Evolutionary conservation across 2,797 vertebrate species (phyloP), one percentile per base, ranked within the genome.

Genomic region (Bryconaethiops microstoma): DNA sequence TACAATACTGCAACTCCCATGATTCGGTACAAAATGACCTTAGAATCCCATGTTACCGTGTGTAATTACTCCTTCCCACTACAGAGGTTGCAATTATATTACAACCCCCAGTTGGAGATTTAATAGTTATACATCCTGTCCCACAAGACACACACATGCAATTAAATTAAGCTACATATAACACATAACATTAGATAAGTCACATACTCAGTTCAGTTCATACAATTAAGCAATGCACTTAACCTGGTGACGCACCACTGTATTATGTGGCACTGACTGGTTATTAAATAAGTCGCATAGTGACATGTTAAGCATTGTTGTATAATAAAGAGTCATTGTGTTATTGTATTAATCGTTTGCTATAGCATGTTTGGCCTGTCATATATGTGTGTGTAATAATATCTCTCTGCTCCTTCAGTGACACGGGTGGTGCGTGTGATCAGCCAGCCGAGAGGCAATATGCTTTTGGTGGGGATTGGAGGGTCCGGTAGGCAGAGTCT

Each of bases 401-500:
- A 10, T 74, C 52, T 75, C 8, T 68, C 14, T 87, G 6, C 7
- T 21, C 84, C 80, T 50, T 35, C 89, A 95, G 94, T 95, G 70
- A 92, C 92, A 0, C 93, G 95, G 19, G 89, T 95, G 0, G 92
- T 96, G 21, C 94, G 96, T 16, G 97, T 97, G 35, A 96, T 96
- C 76, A 94, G 96, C 83, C 96, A 97, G 90, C 96, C 91, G 0
- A 91, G 96, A 7, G 97, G 97, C 14, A 97, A 97, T 91, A 96
- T 97, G 96, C 92, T 97, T 63, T 88, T 98, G 85, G 92, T 97
- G 64, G 97, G 97, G 59, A 94, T 96, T 0, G 96, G 96, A 5
- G 96, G 96, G 79, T 97, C 96, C 0, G 96, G 96, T 16, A 93
- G 95, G 69, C 96, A 95, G 90, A 97, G 96, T 42, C 89, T 97